These are phyloP conservation scores for Oophaga sylvatica DNA, from an alignment of 2,797 vertebrate species.

Conservation along the genomic window DNA sequence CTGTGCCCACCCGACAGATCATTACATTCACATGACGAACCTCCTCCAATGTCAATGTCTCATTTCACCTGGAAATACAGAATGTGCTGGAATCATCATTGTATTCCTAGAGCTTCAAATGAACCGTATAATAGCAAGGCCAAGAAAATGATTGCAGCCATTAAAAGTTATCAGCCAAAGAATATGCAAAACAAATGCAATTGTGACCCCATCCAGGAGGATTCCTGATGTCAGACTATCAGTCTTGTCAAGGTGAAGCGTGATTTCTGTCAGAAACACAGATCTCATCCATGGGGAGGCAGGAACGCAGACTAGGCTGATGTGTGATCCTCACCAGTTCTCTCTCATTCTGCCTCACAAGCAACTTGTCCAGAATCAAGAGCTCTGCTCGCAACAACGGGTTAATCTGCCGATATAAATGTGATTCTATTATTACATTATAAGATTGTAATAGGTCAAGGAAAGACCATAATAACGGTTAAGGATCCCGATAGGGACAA, in stretches of 20 bases:
- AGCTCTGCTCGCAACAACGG: neutral
- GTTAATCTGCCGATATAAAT: neutral
- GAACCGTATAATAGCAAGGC: slow-evolving; percentile 28
- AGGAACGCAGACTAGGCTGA: neutral
- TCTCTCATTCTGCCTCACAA: neutral
- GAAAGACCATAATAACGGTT: neutral
- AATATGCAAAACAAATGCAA: neutral
- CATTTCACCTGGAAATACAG: slow-evolving; percentile 7
- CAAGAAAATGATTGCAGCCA: slow-evolving; percentile 17
- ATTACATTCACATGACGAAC: neutral
- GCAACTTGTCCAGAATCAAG: neutral
- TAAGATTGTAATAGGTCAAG: neutral
- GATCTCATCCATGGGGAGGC: neutral
- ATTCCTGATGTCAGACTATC: neutral
- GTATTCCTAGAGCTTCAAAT: neutral
- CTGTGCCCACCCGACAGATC: neutral
- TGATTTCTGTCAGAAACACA: neutral
- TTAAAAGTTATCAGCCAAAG: slow-evolving; percentile 14
- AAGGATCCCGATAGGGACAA: neutral
- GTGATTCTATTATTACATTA: too few species aligned
- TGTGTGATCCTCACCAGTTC: neutral
- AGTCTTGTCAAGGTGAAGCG: neutral
- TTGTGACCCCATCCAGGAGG: neutral
- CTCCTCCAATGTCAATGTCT: slow-evolving; percentile 14
- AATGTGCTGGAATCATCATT: slow-evolving; percentile 9